Conservation (phyloP, 2,888 invertebrate species). For the Nephrotoma guestfalica region DNA sequence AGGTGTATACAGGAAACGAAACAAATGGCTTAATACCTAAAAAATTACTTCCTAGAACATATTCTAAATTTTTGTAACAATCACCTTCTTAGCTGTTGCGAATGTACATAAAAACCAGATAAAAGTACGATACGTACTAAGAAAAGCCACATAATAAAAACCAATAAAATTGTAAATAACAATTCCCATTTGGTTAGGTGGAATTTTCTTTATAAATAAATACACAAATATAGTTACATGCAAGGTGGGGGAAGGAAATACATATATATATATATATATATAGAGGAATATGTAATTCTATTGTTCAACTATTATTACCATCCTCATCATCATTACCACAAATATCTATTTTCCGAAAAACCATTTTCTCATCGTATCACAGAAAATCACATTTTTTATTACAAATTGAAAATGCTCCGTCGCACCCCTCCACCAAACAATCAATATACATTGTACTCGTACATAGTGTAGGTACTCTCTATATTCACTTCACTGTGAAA, state of each 20-base stretch:
- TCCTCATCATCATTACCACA: neutral
- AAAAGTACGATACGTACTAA: neutral
- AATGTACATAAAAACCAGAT: neutral
- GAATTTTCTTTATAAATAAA: neutral
- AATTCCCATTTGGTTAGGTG: neutral
- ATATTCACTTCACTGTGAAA: no score
- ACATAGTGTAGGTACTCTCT: no score
- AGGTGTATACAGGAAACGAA: neutral
- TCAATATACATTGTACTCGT: no score
- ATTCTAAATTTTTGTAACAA: constrained; percentile 7
- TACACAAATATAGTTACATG: neutral
- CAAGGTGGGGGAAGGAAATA: neutral
- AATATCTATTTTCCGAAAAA: neutral
- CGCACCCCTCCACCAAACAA: neutral
- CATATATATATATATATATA: no score
- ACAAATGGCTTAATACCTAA: neutral
- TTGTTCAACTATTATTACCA: neutral
- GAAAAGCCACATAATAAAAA: neutral
- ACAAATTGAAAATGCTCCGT: neutral
- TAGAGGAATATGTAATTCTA: neutral
- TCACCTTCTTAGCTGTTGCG: neutral
- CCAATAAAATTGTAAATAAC: neutral
- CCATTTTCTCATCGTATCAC: neutral
- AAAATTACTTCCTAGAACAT: neutral
- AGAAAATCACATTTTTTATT: neutral